These are phyloP conservation scores for Mus spretus DNA, from an alignment of 2,797 vertebrate genomes.

Conservation along the genomic window DNA sequence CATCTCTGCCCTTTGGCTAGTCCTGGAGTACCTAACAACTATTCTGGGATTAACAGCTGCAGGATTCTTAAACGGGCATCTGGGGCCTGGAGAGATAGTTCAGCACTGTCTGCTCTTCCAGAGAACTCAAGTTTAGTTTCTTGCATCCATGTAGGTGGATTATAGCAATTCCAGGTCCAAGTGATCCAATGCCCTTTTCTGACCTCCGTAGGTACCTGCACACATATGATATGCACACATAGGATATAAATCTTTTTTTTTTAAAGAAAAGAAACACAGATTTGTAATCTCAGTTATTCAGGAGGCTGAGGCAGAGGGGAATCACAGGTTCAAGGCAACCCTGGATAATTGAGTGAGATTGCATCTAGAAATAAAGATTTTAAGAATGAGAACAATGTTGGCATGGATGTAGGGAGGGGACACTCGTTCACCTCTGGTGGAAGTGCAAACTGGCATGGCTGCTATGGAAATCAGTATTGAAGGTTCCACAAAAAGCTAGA, in stretches of 20 bases:
- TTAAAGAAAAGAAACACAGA: neutral
- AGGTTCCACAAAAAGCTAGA: neutral
- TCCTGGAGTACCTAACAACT: neutral
- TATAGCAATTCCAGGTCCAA: neutral
- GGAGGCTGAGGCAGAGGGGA: neutral
- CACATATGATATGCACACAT: neutral
- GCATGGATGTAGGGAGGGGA: neutral
- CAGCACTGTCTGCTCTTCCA: neutral
- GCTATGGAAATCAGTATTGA: neutral
- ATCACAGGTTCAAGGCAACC: neutral
- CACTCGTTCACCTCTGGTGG: too few species aligned
- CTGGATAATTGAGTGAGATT: neutral
- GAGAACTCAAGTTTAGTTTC: neutral
- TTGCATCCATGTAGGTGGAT: neutral
- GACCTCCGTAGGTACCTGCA: neutral
- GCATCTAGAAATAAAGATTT: neutral
- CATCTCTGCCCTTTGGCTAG: neutral
- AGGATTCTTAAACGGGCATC: neutral
- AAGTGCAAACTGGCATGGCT: neutral
- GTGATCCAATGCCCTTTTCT: neutral
- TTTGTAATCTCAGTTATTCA: neutral
- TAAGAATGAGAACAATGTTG: neutral
- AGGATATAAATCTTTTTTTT: neutral
- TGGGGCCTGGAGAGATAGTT: neutral
- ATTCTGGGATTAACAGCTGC: neutral